Conservation (phyloP, 2,797 vertebrate genomes). For the Lepilemur ruficaudatus region DNA sequence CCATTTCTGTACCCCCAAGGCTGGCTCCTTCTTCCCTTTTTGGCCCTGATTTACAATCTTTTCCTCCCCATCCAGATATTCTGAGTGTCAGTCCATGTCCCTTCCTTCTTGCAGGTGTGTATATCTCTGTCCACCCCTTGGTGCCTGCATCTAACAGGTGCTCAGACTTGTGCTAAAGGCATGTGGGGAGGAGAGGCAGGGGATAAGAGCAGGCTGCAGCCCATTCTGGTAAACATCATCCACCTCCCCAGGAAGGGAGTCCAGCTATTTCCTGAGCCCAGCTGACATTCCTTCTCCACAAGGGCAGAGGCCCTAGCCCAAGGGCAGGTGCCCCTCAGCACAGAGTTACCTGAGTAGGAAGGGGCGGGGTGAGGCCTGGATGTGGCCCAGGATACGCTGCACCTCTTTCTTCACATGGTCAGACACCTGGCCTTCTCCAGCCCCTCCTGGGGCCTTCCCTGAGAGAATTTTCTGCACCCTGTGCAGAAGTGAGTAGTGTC, state of each 20-base stretch:
- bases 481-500: background rate
- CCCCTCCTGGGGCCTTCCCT: fast-evolving
- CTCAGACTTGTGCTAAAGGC: background rate
- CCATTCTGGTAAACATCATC: background rate
- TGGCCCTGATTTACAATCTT: background rate
- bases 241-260: background rate
- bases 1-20: background rate
- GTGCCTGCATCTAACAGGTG: background rate
- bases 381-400: slow-evolving; percentile 82
- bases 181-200: background rate
- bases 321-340: background rate
- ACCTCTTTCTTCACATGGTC: slow-evolving; percentile 75
- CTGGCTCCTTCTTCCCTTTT: background rate
- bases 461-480: slow-evolving; percentile 76
- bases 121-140: background rate
- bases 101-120: background rate
- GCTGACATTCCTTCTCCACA: background rate
- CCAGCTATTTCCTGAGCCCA: background rate
- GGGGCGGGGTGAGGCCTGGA: slow-evolving; percentile 87
- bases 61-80: background rate
- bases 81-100: background rate
- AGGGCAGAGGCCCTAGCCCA: background rate
- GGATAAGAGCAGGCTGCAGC: background rate
- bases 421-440: background rate
- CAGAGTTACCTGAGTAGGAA: slow-evolving; percentile 85